Evolutionary conservation across 2,888 invertebrate species (phyloP).

Genomic region (Idaea straminata): DNA sequence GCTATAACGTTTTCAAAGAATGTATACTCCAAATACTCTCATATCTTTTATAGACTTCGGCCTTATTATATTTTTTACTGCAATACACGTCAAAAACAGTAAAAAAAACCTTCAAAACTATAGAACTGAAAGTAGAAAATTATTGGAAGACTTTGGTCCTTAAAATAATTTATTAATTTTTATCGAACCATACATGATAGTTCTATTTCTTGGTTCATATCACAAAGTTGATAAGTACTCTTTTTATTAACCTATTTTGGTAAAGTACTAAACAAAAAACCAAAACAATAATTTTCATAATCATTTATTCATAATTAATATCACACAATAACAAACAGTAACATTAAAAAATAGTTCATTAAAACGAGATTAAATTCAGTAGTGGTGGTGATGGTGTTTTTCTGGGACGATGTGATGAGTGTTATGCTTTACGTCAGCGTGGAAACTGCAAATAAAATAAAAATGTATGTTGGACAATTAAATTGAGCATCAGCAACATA

Average conservation of each 20-base stretch:
- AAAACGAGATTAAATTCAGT: slow-evolving; percentile 9
- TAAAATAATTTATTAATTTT: neutral
- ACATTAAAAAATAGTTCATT: neutral
- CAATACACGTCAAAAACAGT: too few relatives aligned
- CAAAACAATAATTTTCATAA: neutral
- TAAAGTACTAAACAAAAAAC: too few relatives aligned
- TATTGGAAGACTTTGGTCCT: neutral
- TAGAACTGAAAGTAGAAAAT: neutral
- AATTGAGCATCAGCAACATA: neutral
- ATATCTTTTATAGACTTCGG: too few relatives aligned
- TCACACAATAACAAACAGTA: slow-evolving; percentile 3
- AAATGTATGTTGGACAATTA: neutral
- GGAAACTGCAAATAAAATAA: slow-evolving; percentile 26
- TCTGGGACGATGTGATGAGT: slow-evolving; percentile 36
- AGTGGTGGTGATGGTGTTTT: slow-evolving; percentile 27
- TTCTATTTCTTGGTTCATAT: too few relatives aligned
- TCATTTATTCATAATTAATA: neutral
- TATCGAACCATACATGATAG: neutral
- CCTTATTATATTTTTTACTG: too few relatives aligned
- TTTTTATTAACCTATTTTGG: too few relatives aligned
- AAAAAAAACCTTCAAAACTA: too few relatives aligned
- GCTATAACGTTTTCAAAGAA: too few relatives aligned
- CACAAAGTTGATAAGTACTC: too few relatives aligned
- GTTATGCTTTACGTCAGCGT: slow-evolving; percentile 32
- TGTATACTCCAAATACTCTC: too few relatives aligned